Base-by-base conservation (phyloP, 2,113 vertebrate genomes). In the Semicossyphus pulcher region DNA sequence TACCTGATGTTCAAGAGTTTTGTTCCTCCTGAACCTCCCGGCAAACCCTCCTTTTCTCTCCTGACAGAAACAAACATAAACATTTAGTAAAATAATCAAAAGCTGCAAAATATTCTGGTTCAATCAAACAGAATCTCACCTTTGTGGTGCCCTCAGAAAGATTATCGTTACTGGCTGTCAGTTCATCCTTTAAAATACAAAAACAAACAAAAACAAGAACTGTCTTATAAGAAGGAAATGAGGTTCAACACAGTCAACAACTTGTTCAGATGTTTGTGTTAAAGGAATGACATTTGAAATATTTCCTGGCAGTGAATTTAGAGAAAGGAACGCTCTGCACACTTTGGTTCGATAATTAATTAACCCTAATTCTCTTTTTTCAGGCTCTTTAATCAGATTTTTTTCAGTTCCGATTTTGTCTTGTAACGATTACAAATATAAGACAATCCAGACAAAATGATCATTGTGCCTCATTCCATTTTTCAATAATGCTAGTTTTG, bases 1-100 rank as follows among this genome's bases (percentile, higher is more conserved):
- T 45, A 91, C 90, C 89, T 91, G 89, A 16, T 71, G 47, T 39
- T 89, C 90, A 18, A 20, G 5, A 3, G 64, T 41, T 87, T 89
- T 90, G 0, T 47, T 83, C 45, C 82, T 75, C 51, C 72, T 85
- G 65, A 91, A 89, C 1, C 76, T 80, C 1, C 72, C 78, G 1
- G 47, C 72, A 12, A 92, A 82, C 1, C 74, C 63, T 8, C 28
- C 61, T 75, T 81, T 91, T 18, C 73, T 87, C 60, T 92, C 89
- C 89, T 92, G 63, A 45, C 16, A 57, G 12, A 51, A 5, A 21
- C 53, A 63, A 32, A 34, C 6, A 71, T 0, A 44, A 11, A 0
- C n/a, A 28, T 45, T 39, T 1, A 11, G 15, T 20, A 5, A 28
- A 32, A 34, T 28, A 0, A 10, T 16, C 48, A 7, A 21, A 18